Percentiles rank a stretch among this genome's conserved stretches.
phyloP scores from a whole-genome alignment of 2,113 vertebrate species.

The Anser cygnoides region DNA sequence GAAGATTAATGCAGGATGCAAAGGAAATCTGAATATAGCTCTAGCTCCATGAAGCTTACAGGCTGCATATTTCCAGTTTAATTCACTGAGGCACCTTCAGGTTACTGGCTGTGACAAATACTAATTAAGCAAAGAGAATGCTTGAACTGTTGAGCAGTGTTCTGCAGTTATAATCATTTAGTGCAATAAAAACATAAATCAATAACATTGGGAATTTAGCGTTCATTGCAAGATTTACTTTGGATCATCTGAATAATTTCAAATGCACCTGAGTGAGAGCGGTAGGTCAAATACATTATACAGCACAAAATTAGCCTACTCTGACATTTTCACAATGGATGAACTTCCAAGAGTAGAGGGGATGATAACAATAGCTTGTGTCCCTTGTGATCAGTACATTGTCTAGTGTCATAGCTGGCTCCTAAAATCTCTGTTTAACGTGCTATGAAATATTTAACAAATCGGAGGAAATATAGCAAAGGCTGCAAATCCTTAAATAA shows the following conservation, averaged over 20 bases:
- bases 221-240: slow-evolving; percentile 32
- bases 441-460: neutral
- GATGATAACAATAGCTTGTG: neutral
- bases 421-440: neutral
- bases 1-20: neutral
- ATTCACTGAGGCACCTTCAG: neutral
- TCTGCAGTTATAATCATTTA: slow-evolving; percentile 10
- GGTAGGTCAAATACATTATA: slow-evolving; percentile 17
- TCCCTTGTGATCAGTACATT: neutral
- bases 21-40: neutral
- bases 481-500: neutral
- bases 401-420: neutral
- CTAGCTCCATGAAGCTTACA: neutral
- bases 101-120: slow-evolving; percentile 11
- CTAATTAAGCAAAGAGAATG: slow-evolving; percentile 37
- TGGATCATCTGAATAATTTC: slow-evolving; percentile 20
- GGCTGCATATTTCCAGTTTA: neutral
- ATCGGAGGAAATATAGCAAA: neutral
- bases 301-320: neutral
- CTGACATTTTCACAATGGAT: neutral
- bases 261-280: neutral
- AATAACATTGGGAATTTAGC: neutral
- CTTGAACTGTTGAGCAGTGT: slow-evolving; percentile 36
- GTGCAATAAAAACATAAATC: slow-evolving; percentile 43
- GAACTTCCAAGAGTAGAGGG: neutral